These are phyloP conservation scores for Carapus acus DNA, from an alignment of 2,797 vertebrate species.

Conservation along the genomic window DNA sequence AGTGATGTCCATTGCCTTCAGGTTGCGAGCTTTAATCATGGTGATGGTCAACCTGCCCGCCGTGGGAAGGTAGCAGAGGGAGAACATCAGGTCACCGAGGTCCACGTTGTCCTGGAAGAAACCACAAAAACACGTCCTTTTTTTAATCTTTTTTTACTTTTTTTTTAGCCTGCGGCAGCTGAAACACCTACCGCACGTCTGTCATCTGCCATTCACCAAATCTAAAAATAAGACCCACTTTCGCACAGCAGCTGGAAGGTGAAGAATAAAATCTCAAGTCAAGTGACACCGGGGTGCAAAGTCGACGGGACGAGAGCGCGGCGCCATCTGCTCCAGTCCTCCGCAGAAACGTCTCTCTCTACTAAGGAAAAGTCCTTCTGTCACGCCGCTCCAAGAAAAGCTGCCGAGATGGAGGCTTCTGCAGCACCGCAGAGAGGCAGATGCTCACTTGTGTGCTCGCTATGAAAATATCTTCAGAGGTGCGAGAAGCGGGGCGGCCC, in stretches of 20 bases:
- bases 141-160: no score
- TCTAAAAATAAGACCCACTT: neutral
- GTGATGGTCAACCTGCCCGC: constrained; percentile 97
- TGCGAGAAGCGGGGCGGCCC: constrained; percentile 48
- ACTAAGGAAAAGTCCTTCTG: constrained; percentile 21
- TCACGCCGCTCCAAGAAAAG: constrained; percentile 42
- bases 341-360: constrained; percentile 11
- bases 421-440: constrained; percentile 55
- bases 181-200: no score
- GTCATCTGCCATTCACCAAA: neutral
- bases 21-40: constrained; percentile 95
- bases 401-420: constrained; percentile 44
- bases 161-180: no score
- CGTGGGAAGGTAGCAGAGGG: constrained; percentile 96
- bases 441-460: constrained; percentile 62
- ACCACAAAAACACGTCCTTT: no score
- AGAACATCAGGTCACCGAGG: constrained; percentile 99
- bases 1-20: constrained; percentile 99
- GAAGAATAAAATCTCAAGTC: neutral
- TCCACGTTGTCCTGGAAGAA: constrained; percentile 93
- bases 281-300: constrained; percentile 16
- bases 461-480: constrained; percentile 70
- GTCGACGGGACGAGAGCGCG: neutral
- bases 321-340: neutral
- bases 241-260: constrained; percentile 1